These are phyloP conservation scores for Nannoperca obscura DNA, from an alignment of 2,797 vertebrate species.

Conservation along the genomic window DNA sequence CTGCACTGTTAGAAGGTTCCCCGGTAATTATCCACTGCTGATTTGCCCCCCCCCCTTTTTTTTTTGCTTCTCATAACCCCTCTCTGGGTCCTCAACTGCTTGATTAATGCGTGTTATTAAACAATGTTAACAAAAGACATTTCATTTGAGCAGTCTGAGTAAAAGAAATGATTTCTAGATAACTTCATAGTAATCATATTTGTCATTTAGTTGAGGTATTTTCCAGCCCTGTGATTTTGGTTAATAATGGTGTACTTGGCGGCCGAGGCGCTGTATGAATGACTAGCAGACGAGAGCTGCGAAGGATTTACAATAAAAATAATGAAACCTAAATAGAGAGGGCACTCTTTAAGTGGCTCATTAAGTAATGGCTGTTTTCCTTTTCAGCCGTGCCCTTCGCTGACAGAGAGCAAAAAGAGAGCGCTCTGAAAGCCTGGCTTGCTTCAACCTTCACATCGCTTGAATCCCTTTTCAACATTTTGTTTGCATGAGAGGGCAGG, in stretches of 20 bases:
- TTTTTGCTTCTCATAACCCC: constrained; percentile 57
- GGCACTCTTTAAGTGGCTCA: constrained; percentile 79
- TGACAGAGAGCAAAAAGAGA: constrained; percentile 62
- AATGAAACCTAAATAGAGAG: constrained; percentile 81
- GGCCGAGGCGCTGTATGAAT: constrained; percentile 40
- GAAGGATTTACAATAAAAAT: constrained; percentile 82
- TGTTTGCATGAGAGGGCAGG: constrained; percentile 53
- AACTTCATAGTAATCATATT: constrained; percentile 53
- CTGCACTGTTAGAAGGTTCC: constrained; percentile 62
- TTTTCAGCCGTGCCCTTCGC: constrained; percentile 71
- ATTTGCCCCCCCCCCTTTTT: constrained; percentile 33
- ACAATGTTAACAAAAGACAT: constrained; percentile 68
- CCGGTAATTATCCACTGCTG: constrained; percentile 66
- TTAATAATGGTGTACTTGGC: constrained; percentile 55
- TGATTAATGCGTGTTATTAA: constrained; percentile 64
- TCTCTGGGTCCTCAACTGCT: constrained; percentile 38
- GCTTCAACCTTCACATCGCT: constrained; percentile 68
- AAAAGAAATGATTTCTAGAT: constrained; percentile 46
- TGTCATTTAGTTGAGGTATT: constrained; percentile 62
- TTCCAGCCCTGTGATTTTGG: constrained; percentile 58
- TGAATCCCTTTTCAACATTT: constrained; percentile 67
- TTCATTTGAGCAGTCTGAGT: constrained; percentile 50
- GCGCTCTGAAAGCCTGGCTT: constrained; percentile 64
- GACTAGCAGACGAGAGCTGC: constrained; percentile 58
- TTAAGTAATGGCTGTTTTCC: constrained; percentile 82